Evolutionary conservation across 2,797 vertebrate genomes (phyloP), one percentile per base, ranked within the genome.

Genomic region (Sitta carolinensis): DNA sequence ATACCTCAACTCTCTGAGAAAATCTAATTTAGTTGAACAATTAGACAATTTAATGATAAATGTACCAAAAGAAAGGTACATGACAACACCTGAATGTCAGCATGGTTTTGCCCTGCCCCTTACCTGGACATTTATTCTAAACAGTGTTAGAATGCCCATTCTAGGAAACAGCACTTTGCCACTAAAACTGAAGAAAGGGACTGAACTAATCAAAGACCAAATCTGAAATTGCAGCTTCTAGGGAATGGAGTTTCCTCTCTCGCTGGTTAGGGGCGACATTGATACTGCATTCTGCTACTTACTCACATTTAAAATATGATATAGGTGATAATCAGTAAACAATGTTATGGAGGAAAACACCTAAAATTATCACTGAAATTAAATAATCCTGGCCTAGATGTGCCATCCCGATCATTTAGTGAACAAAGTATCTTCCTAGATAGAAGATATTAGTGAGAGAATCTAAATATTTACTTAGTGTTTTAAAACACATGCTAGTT

Each of bases 191-290:
- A 91, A 58, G 40, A 80, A 83, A 61, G 19, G 7, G 19, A 68
- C 30, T 64, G 26, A 59, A 51, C 7, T 20, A 62, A 36, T 27
- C 25, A 55, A 38, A 90, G 19, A 14, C 38, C 61, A 84, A 84
- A 70, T 21, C 16, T 52, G 30, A 54, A 77, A 21, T 6, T 23
- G 29, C 52, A 50, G 26, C 10, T 89, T 82, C 54, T 18, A 36
- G 34, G 18, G 38, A 81, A 15, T 1, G 2, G 22, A 30, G 15
- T 27, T 86, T 48, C 32, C 16, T 73, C 1, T 0, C 12, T 59
- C 10, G 4, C 10, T 64, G 15, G 0, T 36, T 66, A 52, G 19
- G 16, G 17, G 2, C 63, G 29, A 62, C 16, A n/a, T 1, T 34
- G 40, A 45, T 20, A 16, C 7, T 29, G 62, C 11, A 7, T 42